Evolutionary conservation across 2,113 vertebrate genomes (phyloP).

Genomic region (Promerops cafer): DNA sequence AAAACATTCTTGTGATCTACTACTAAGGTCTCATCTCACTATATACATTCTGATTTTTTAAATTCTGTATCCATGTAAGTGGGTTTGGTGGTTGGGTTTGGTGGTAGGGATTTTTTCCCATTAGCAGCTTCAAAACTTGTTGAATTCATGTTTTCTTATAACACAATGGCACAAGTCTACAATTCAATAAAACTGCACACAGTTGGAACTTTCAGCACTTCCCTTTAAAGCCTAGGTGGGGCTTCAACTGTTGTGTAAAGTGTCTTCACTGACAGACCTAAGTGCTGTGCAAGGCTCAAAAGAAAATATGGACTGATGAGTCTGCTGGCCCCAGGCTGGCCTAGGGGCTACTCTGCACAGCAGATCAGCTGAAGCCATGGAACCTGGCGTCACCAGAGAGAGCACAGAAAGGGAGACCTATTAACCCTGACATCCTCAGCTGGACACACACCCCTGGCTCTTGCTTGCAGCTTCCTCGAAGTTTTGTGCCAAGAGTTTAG

Average conservation of each 20-base stretch:
- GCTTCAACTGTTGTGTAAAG: neutral
- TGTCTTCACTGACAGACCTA: neutral
- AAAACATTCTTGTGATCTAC: neutral
- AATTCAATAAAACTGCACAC: neutral
- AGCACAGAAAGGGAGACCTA: neutral
- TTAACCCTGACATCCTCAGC: neutral
- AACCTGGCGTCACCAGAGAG: neutral
- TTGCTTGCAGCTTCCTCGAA: neutral
- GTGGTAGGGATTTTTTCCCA: neutral
- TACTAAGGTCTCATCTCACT: neutral
- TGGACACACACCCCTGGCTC: too few species aligned
- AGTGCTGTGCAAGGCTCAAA: neutral
- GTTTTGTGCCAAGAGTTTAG: neutral
- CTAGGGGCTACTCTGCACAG: neutral
- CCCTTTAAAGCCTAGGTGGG: neutral
- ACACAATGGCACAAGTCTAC: neutral
- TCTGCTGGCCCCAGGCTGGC: neutral
- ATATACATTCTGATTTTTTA: neutral
- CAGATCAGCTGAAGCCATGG: neutral
- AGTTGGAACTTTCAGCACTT: neutral
- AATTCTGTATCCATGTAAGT: neutral
- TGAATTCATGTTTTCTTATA: neutral
- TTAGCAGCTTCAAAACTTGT: neutral
- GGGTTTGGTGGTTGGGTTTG: neutral
- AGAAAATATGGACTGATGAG: neutral